Conservation (phyloP, 1,140 invertebrate species). For the Cyrtorhinus lividipennis region DNA sequence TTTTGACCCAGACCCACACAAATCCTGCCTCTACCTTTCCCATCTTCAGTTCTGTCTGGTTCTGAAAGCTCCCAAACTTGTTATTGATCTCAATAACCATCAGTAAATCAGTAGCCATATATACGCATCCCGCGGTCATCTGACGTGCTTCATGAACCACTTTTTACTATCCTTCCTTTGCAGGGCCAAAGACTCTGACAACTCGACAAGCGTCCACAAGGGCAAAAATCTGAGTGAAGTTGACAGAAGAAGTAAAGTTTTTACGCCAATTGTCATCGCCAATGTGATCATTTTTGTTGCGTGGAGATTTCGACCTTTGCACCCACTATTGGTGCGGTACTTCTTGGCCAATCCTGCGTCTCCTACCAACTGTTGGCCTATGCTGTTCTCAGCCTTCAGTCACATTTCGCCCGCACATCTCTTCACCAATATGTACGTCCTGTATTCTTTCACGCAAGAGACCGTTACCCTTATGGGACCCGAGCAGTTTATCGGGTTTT, state of each 20-base stretch:
- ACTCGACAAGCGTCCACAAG: too few species aligned
- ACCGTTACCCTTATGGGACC: slow-evolving; percentile 49
- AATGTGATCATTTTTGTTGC: slow-evolving; percentile 27
- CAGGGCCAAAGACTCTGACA: too few species aligned
- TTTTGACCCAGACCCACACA: too few species aligned
- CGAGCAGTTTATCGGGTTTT: slow-evolving; percentile 86
- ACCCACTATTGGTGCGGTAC: slow-evolving; percentile 63
- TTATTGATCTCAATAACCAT: too few species aligned
- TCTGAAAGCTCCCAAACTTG: too few species aligned
- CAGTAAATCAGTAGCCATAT: too few species aligned
- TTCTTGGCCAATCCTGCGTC: slow-evolving; percentile 64
- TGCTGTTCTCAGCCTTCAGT: slow-evolving; percentile 86
- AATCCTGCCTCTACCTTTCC: too few species aligned
- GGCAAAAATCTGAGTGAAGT: neutral
- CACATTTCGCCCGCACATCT: slow-evolving; percentile 79
- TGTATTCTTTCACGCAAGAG: slow-evolving; percentile 58
- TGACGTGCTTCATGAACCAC: too few species aligned
- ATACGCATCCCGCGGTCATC: too few species aligned
- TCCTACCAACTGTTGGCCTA: slow-evolving; percentile 64
- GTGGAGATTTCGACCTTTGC: slow-evolving; percentile 63
- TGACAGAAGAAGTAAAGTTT: neutral
- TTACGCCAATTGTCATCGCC: slow-evolving; percentile 15
- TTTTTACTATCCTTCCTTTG: too few species aligned
- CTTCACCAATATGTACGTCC: slow-evolving; percentile 86
- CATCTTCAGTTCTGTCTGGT: too few species aligned